Evolutionary conservation across 2,113 vertebrate genomes (phyloP), one percentile per base, ranked within the genome.

Genomic region (Blennius ocellaris): DNA sequence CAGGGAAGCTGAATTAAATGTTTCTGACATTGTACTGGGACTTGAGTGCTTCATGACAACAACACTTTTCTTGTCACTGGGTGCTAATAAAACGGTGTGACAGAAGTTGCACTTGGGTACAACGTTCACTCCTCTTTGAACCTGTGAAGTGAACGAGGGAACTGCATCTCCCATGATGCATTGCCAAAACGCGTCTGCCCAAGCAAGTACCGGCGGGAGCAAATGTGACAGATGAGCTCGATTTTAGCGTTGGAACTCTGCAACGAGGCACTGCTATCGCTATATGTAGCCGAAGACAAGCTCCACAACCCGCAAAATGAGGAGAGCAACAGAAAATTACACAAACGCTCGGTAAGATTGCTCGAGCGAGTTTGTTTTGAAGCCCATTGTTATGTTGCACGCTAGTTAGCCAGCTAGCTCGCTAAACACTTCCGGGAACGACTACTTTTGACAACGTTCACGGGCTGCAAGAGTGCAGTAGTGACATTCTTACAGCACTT

Each of bases 121-220:
- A 30, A 30, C 21, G 21, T 4, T 30, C 21, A 30, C 21, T 30
- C 4, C 21, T 30, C 21, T 30, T 30, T 30, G 21, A 30, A 30
- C 21, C 21, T 2, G 2, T 30, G 21, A 30, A 30, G 21, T 30
- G 4, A 30, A 30, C 21, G 21, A 30, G 21, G 2, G 30, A 30
- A 87, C 87, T 83, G 6, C 47, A 83, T 39, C 17, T 71, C 3
- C 89, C 90, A 89, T 1, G 36, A 90, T 87, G 65, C 87, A 76
- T 1, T 79, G 44, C 73, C 55, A 30, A 30, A 30, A 2, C 0
- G 0, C 1, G 0, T 8, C 7, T 1, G 8, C 12, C 8, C 7
- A 3, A 43, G 12, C 14, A 11, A 6, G 10, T 6, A 2, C 65
- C 64, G 56, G 89, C 85, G 86, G 72, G 83, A 82, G 68, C 60